Percentiles rank a stretch among this genome's conserved stretches.
Conservation (phyloP, 2,888 invertebrate species). For the Blastobasis lacticolella region DNA sequence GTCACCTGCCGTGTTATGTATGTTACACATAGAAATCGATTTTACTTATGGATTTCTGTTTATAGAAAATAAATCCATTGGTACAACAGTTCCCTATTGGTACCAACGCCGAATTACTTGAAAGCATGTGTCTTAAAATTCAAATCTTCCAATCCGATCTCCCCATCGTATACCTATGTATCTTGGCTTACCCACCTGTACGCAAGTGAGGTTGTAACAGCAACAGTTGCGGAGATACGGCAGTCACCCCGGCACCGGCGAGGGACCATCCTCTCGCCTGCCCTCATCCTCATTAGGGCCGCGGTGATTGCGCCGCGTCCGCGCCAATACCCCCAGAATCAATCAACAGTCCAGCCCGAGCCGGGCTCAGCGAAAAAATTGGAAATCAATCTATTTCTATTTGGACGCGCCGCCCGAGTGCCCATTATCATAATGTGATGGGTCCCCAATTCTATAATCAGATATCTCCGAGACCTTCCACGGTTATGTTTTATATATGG, state of each 20-base stretch:
- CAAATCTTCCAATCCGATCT: no score
- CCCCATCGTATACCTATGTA: no score
- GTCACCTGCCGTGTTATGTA: no score
- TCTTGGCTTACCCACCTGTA: no score
- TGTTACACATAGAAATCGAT: no score
- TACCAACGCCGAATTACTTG: no score
- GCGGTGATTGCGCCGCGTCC: slow-evolving; percentile 23
- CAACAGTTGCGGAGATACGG: no score
- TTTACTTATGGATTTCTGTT: no score
- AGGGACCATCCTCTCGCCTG: neutral
- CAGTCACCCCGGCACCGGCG: neutral
- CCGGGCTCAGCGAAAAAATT: slow-evolving; percentile 37
- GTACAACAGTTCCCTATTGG: no score
- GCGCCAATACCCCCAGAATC: slow-evolving; percentile 41
- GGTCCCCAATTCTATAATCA: slow-evolving; percentile 59
- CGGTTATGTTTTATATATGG: slow-evolving; percentile 43
- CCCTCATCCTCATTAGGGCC: slow-evolving; percentile 1
- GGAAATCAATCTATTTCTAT: slow-evolving; percentile 65
- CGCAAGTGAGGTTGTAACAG: no score
- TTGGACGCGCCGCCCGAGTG: slow-evolving; percentile 48
- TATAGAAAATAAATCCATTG: no score
- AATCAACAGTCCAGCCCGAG: slow-evolving; percentile 21
- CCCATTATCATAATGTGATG: slow-evolving; percentile 63
- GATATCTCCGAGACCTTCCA: slow-evolving; percentile 45
- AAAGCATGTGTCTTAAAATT: no score